phyloP scores from a whole-genome alignment of 2,888 invertebrate species.

The Caenorhabditis afra region DNA sequence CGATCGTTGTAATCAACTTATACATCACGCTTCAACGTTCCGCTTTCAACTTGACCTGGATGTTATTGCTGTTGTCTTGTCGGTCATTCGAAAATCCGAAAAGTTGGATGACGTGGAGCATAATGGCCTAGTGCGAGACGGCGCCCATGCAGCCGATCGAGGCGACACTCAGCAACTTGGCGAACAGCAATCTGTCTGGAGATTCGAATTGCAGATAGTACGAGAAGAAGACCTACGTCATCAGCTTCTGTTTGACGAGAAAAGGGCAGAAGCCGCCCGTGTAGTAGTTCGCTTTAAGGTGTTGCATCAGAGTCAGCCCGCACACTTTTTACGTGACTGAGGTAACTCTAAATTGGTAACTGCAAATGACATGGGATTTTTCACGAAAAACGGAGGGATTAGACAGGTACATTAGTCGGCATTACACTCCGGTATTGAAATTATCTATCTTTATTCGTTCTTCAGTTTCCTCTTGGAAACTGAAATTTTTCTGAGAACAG shows the following conservation, averaged over 20 bases:
- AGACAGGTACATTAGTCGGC: no score
- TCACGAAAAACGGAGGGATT: no score
- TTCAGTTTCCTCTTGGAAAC: background rate
- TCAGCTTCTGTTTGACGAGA: background rate
- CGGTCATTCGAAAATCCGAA: conserved; percentile 12
- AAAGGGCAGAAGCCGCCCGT: background rate
- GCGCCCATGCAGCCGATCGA: background rate
- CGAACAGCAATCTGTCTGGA: background rate
- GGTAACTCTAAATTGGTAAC: no score
- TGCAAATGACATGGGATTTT: no score
- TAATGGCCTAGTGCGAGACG: conserved; percentile 12
- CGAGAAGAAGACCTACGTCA: background rate
- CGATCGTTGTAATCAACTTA: conserved; percentile 20
- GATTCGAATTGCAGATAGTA: background rate
- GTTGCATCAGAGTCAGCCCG: no score
- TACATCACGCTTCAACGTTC: conserved; percentile 19
- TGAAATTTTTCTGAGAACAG: background rate
- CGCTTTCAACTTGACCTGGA: conserved; percentile 36
- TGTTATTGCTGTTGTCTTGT: conserved; percentile 10
- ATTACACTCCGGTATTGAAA: no score
- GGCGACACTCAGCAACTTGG: background rate
- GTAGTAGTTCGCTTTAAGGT: background rate
- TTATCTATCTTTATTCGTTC: background rate
- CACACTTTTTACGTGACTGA: no score
- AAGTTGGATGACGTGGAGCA: conserved; percentile 10